Base-by-base conservation (phyloP, 92 coral and sea anemone species). In the Galaxea fascicularis region DNA sequence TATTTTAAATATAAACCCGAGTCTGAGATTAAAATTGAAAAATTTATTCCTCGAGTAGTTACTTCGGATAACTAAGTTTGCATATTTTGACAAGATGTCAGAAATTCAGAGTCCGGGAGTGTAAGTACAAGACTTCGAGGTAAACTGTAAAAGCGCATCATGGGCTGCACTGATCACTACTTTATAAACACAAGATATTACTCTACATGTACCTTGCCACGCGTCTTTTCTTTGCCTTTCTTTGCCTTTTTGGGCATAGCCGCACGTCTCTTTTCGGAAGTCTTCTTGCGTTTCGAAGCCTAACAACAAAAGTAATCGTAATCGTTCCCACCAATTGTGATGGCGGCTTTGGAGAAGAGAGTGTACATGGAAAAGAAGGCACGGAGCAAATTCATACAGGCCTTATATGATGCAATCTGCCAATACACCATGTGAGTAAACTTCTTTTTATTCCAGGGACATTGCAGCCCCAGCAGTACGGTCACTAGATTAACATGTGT, bases 211-310 rank as follows among this genome's bases (percentile, higher is more conserved):
- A 71, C 76, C 76, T 45, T 44, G 57, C 76, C 76, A 45, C 76
- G 59, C n/a, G 26, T 49, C 30, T 71, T 71, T 71, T 71, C 72
- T 30, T 31, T 66, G 18, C 72, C 72, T 71, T 44, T 71, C 57
- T 71, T 71, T 71, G 76, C 76, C 76, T 71, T 71, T 71, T 71
- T 71, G 59, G 76, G 74, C 14, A 30, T 35, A 69, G 24, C 74
- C 35, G 20, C 73, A 67, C 52, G 74, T 69, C 74, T 31, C 53
- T 39, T 69, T 69, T 69, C 22, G 28, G 51, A 46, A 46, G 51
- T 46, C 51, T 46, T 46, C 51, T 46, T 46, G 51, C 51, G 51
- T 46, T 46, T 46, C 51, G 51, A 46, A 46, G 51, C 51, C 51
- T 46, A 46, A 46, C 51, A 46, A 46, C 51, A 46, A 46, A 46